Base-by-base conservation (phyloP, 1,140 invertebrate genomes). In the Bombus vancouverensis region DNA sequence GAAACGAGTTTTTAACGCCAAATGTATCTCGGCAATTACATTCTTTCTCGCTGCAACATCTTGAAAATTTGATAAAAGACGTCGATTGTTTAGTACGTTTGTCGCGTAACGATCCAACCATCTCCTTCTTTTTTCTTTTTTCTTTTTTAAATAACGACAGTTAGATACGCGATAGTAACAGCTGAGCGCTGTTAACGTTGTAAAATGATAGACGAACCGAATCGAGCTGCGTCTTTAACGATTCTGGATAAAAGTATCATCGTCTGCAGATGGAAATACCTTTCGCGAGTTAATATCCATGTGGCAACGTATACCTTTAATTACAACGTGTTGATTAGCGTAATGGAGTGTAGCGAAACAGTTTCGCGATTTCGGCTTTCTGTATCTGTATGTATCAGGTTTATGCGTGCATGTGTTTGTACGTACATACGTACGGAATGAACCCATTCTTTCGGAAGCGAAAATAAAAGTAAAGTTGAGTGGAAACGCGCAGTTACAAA, bases 341-440 rank as follows among this genome's bases (percentile, higher is more conserved):
- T 2, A 8, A 18, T 5, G 12, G 2, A 66, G 15, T 15, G 2
- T 18, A 65, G 13, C n/a, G n/a, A 65, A 65, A 32, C 6, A 18
- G 13, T 65, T 8, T 65, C 10, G 2, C n/a, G 13, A 65, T 6
- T 32, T 65, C 13, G 2, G 5, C n/a, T 32, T 32, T 65, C 12
- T 32, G 9, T 18, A 18, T 18, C 18, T 6, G 0, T 22, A 22
- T 8, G 47, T 22, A 8, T 53, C 1, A 0, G 1, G 47, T 22
- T 6, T 18, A 5, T 1, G 15, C 18, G 47, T 6, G 32, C 32
- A 32, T 32, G 32, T 34, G 2, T 34, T 34, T 34, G 47, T 28
- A 28, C 1, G 28, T 15, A 15, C 62, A 15, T 47, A 65, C n/a
- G 62, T 13, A n/a, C 13, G 13, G 13, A 32, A 18, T 0, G 28